Conservation (phyloP, 2,888 invertebrate genomes). For the Campopleginae sp. region DNA sequence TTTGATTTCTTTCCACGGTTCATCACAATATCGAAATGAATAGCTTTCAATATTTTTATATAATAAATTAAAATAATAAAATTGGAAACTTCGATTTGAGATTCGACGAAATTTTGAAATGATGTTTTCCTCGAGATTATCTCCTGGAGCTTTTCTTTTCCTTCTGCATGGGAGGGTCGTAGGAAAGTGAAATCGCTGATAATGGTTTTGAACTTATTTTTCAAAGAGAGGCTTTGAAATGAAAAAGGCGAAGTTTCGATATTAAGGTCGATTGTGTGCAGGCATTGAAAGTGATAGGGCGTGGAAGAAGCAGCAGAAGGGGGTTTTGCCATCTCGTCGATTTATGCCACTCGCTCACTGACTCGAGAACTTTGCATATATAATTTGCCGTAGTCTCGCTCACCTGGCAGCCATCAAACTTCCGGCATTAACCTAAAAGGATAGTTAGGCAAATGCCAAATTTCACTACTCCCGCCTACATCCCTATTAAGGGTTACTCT, state of each 20-base stretch:
- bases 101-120: background rate
- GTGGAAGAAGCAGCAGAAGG: conserved; percentile 12
- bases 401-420: conserved; percentile 54
- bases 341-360: conserved; percentile 41
- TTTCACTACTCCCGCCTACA: conserved; percentile 1
- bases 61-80: background rate
- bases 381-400: conserved; percentile 9
- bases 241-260: background rate
- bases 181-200: background rate
- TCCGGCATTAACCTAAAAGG: conserved; percentile 59
- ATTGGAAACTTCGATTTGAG: background rate
- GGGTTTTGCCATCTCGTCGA: conserved; percentile 26
- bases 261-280: conserved; percentile 28
- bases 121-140: background rate
- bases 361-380: conserved; percentile 23
- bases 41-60: too few relatives aligned
- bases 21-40: too few relatives aligned
- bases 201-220: background rate
- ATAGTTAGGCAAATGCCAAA: conserved; percentile 51
- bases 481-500: background rate
- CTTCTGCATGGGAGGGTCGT: background rate
- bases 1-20: background rate
- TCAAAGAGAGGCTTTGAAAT: background rate
- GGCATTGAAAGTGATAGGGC: background rate
- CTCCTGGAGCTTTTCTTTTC: background rate